Evolutionary conservation across 1,140 invertebrate genomes (phyloP), one percentile per base, ranked within the genome.

Genomic region (Drosophila lowei): DNA sequence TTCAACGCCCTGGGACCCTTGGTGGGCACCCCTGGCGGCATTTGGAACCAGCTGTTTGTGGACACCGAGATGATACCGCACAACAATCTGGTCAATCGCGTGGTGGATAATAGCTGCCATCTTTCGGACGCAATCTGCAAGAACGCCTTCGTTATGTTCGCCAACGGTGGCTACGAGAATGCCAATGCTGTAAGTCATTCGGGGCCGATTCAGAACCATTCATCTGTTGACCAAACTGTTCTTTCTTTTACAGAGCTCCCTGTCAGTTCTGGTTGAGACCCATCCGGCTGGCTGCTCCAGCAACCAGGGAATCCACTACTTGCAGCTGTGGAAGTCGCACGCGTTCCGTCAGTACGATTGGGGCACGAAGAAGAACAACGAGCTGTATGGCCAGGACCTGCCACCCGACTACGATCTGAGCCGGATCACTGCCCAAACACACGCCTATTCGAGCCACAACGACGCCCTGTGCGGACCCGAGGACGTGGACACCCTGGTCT

Each of bases 371-470:
- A 89, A 80, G 44, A 94, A 94, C 79, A 64, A 90, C 1, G 64
- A 85, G 15, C 60, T 84, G 1, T 94, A 94, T 63, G 91, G 90
- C 15, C 90, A 88, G 54, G 34, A 76, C 0, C 74, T 54, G 23
- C 93, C 94, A 4, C 94, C 94, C 7, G 83, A 88, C 11, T 95
- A 94, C 70, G 91, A 94, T 68, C 72, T 94, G 18, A 91, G 90
- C 21, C 93, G 93, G 62, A 93, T 96, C 23, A 93, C 92, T 6
- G 92, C 93, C 1, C 94, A 95, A 9, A 92, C 93, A 0, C 92
- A 93, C 44, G 81, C 94, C 1, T 93, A 94, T 76, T 95, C 94
- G 77, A 93, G 93, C 28, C 56, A 91, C 15, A 93, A 93, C 56
- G 95, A 96, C 81, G 91, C 86, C 8, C 66, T 94, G 6, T 92